Percentiles rank a stretch among this genome's conserved stretches.
phyloP scores from a whole-genome alignment of 2,113 vertebrate genomes.

The Phyllostomus discolor region DNA sequence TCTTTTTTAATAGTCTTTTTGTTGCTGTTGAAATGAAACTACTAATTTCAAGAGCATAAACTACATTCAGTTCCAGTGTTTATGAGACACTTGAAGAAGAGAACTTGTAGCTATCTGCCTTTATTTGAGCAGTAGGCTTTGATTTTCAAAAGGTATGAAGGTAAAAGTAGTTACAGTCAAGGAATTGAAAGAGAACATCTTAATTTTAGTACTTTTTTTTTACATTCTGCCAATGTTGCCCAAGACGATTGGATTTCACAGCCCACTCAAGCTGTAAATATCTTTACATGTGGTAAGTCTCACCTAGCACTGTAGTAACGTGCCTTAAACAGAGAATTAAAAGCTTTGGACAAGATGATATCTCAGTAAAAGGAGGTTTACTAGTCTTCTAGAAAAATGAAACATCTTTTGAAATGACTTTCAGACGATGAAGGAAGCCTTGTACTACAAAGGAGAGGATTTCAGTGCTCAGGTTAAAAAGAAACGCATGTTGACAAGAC shows the following conservation, averaged over 20 bases:
- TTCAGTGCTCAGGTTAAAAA: not conserved
- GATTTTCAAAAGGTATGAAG: slow-evolving; percentile 26
- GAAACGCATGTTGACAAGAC: slow-evolving; percentile 23
- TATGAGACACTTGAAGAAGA: not conserved
- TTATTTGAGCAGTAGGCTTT: slow-evolving; percentile 31
- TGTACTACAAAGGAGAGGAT: slow-evolving; percentile 10
- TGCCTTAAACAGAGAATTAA: slow-evolving; percentile 44
- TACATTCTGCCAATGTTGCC: not conserved
- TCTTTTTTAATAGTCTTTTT: slow-evolving; percentile 20
- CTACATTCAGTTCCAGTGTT: not conserved
- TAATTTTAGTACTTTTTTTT: slow-evolving; percentile 19
- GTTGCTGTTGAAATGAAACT: slow-evolving; percentile 21
- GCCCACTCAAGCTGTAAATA: slow-evolving; percentile 36
- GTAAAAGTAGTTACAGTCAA: slow-evolving; percentile 33
- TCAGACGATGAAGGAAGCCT: slow-evolving; percentile 39
- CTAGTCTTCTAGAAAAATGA: slow-evolving; percentile 25
- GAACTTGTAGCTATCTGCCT: not conserved
- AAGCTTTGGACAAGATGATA: slow-evolving; percentile 50
- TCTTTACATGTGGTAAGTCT: slow-evolving; percentile 5
- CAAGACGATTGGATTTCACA: slow-evolving; percentile 29
- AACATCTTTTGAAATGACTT: slow-evolving; percentile 51
- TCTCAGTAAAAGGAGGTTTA: slow-evolving; percentile 31
- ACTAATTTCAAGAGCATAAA: not conserved
- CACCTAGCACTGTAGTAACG: slow-evolving; percentile 6
- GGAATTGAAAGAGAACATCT: slow-evolving; percentile 9